Evolutionary conservation across 2,797 vertebrate genomes (phyloP), one percentile per base, ranked within the genome.

Genomic region (Parambassis ranga): DNA sequence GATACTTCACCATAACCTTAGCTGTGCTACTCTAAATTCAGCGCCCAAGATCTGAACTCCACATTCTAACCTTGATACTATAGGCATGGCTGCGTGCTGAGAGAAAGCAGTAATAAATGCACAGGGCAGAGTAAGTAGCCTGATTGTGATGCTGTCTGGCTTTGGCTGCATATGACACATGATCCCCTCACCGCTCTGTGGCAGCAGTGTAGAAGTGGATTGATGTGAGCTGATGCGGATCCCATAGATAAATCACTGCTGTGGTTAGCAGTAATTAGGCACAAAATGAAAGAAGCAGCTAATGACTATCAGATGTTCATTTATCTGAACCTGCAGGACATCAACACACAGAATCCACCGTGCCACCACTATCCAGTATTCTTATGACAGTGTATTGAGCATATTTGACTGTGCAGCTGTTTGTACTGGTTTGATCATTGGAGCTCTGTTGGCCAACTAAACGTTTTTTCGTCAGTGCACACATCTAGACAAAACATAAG

Each of bases 1-100:
- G 87, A 92, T 89, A 89, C 71, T 77, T 59, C 62, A 58, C 75
- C 62, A 71, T 77, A 70, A 59, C 65, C 39, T 74, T 55, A 33
- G 71, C 71, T 48, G 32, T 39, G 56, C 73, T 74, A 19, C 77
- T 77, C 70, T 83, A 79, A 84, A 86, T 82, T 75, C 79, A 78
- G 60, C 75, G 60, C 75, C 74, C 46, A 20, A 49, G 57, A 71
- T 38, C 32, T 26, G 33, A 66, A 31, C 50, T 53, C 55, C 46
- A 39, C 62, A 63, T 61, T 49, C 37, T 26, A 27, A 55, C 47
- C 50, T 31, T 44, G 53, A 51, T 56, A 20, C 32, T 59, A 20
- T 5, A 39, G 35, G 35, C 22, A 22, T 28, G 47, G 26, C 3
- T 43, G 38, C n/a, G 15, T 41, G 7, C 28, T 15, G n/a, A 35